Evolutionary conservation across 2,797 vertebrate genomes (phyloP).

Genomic region (Margarornis squamiger): DNA sequence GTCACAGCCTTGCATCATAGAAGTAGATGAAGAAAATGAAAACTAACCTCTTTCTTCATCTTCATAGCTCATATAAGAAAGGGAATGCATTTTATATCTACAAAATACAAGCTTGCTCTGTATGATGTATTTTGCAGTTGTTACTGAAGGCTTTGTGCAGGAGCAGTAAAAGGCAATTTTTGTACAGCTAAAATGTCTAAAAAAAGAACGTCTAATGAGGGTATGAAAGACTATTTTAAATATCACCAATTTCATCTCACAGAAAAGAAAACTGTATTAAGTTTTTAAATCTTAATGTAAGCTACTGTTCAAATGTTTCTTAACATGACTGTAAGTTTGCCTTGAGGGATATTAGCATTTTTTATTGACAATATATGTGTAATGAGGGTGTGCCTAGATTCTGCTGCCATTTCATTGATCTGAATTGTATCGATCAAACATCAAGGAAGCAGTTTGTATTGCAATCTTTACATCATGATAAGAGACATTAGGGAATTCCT

Average conservation of each 20-base stretch:
- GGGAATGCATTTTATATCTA: background rate
- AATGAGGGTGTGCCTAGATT: background rate
- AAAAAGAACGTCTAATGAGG: background rate
- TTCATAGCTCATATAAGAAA: background rate
- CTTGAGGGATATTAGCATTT: background rate
- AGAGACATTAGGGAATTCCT: background rate
- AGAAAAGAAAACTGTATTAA: background rate
- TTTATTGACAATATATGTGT: background rate
- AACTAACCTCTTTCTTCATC: background rate
- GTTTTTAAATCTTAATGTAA: background rate
- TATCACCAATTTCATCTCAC: background rate
- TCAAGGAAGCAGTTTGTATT: background rate
- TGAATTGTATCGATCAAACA: conserved; percentile 1
- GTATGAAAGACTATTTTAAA: background rate
- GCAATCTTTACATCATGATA: background rate
- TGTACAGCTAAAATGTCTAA: background rate
- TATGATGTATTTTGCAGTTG: background rate
- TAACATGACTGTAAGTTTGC: background rate
- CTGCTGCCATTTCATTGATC: background rate
- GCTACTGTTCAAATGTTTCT: background rate
- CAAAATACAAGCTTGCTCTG: background rate
- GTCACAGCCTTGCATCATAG: background rate
- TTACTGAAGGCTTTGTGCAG: background rate
- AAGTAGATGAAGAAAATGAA: background rate
- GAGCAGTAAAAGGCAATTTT: background rate